Conservation (phyloP, 2,888 invertebrate species). For the Campoplex nolae region DNA sequence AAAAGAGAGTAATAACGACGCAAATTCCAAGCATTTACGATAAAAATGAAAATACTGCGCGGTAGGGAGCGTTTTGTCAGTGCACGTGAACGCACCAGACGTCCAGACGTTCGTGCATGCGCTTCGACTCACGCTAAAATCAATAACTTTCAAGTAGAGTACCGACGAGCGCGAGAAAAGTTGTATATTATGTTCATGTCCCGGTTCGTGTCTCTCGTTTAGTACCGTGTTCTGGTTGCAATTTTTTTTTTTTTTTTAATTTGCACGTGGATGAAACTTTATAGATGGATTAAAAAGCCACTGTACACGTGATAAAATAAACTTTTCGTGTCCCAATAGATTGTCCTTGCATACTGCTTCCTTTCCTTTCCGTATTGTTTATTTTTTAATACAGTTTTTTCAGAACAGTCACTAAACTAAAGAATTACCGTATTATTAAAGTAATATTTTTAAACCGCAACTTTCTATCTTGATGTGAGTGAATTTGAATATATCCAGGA, state of each 20-base stretch:
- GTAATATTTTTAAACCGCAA: too few relatives aligned
- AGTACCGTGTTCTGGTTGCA: not conserved
- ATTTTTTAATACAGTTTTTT: too few relatives aligned
- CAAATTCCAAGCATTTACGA: not conserved
- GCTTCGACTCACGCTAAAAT: conserved; percentile 55
- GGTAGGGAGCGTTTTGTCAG: conserved; percentile 38
- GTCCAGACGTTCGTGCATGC: conserved; percentile 54
- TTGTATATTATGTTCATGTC: conserved; percentile 5
- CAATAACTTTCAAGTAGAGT: conserved; percentile 55
- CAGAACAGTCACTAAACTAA: too few relatives aligned
- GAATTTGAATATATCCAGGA: not conserved
- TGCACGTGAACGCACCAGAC: conserved; percentile 42
- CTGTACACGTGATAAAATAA: not conserved
- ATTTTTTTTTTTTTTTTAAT: not conserved
- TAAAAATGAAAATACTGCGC: conserved; percentile 16
- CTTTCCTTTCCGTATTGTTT: too few relatives aligned
- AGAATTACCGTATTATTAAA: too few relatives aligned
- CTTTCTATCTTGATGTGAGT: not conserved
- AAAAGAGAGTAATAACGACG: not conserved
- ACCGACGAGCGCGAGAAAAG: conserved; percentile 23
- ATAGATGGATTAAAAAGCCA: not conserved
- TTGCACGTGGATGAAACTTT: not conserved
- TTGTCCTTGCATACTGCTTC: not conserved
- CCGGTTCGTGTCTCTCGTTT: not conserved
- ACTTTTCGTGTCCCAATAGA: not conserved